phyloP scores from a whole-genome alignment of 2,888 invertebrate genomes.

The Herminia tarsipennalis region DNA sequence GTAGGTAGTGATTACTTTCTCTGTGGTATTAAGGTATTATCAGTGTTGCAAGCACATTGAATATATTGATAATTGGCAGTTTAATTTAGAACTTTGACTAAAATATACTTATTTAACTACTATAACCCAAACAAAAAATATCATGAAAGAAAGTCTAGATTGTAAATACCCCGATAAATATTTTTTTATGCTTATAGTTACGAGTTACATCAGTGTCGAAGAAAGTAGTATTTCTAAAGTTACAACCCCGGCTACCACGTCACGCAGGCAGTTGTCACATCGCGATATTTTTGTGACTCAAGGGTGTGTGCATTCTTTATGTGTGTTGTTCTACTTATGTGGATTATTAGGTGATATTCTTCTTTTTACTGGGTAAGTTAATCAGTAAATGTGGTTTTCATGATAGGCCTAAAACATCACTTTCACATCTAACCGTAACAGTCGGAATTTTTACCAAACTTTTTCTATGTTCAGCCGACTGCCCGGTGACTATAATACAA shows the following conservation, averaged over 20 bases:
- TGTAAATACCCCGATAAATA: no score
- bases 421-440: conserved; percentile 20
- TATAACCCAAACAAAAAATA: no score
- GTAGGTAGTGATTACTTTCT: no score
- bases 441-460: conserved; percentile 47
- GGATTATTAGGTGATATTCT: conserved; percentile 85
- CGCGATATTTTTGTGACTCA: conserved; percentile 85
- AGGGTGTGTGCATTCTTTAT: conserved; percentile 85
- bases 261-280: conserved; percentile 84
- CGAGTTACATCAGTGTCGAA: no score
- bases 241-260: conserved; percentile 81
- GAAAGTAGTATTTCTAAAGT: conserved; percentile 25
- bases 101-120: no score
- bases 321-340: conserved; percentile 86
- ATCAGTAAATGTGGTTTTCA: conserved; percentile 16
- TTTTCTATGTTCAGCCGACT: conserved; percentile 57
- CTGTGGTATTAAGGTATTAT: no score
- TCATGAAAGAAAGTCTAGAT: no score
- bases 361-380: conserved; percentile 78
- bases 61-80: no score
- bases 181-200: no score
- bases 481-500: conserved; percentile 72
- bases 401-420: conserved; percentile 12
- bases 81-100: no score
- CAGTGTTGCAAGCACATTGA: no score